Base-by-base conservation (phyloP, 2,113 vertebrate genomes). In the Amblyornis subalaris region DNA sequence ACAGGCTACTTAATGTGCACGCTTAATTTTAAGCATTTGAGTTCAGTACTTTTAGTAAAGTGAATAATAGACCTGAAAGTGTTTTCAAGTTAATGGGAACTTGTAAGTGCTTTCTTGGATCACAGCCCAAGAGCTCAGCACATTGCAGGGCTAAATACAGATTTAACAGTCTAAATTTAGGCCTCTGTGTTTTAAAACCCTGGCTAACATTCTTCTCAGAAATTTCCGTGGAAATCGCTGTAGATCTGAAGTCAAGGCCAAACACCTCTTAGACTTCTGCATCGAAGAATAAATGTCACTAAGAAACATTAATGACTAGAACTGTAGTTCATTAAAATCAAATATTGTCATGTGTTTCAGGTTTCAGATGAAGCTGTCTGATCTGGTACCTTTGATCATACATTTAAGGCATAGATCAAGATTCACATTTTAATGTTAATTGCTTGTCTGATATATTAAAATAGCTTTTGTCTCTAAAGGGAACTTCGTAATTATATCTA, bases 121-220 rank as follows among this genome's bases (percentile, higher is more conserved):
- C 18, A 28, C 22, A 74, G 88, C 93, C 94, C 95, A 64, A 40
- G 75, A 33, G 40, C 55, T 94, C 85, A 73, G 78, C 50, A 82
- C 86, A 31, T 26, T 89, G 77, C 62, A 76, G 74, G 23, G 82
- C 94, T 89, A 95, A 93, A 76, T 76, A 84, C 71, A 93, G 85
- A 95, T 67, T 94, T 90, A 90, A 83, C 55, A 90, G 60, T 85
- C 92, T 95, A 96, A 93, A 95, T 95, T 96, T 96, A 95, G 85
- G 60, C 29, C 42, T 42, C 40, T 38, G 4, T 88, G 76, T 89
- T 95, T 95, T 95, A 85, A 94, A 96, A 95, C 64, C 80, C 40
- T 70, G 72, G 67, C 67, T 80, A 89, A 91, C 71, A 74, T 80
- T 95, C 84, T 93, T 91, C 73, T 76, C 28, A 83, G 77, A 96